Conservation (phyloP, 2,888 invertebrate species). For the Aporophyla lueneburgensis region DNA sequence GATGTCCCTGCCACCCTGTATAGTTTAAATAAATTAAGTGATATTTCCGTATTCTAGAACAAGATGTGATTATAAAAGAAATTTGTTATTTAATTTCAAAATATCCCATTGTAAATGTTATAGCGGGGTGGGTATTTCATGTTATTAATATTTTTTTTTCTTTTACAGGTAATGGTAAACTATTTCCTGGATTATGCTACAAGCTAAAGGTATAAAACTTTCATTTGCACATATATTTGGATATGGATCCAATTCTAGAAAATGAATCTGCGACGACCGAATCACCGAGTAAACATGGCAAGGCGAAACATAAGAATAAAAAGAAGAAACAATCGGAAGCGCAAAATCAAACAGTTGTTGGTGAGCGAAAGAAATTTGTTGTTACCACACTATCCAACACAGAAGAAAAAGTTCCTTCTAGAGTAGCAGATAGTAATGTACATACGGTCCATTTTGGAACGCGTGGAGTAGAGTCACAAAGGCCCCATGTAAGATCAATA, state of each 20-base stretch:
- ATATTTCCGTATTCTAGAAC: neutral
- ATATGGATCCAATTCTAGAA: conserved; percentile 89
- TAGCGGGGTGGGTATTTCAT: neutral
- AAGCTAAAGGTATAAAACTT: conserved; percentile 77
- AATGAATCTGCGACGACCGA: conserved; percentile 87
- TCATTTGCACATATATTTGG: conserved; percentile 71
- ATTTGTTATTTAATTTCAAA: too few relatives aligned
- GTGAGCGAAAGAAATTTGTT: conserved; percentile 86
- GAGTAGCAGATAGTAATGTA: conserved; percentile 82
- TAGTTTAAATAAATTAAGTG: conserved; percentile 7
- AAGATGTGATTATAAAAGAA: neutral
- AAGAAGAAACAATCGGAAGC: conserved; percentile 82
- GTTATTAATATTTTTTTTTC: conserved; percentile 62
- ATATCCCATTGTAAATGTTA: neutral
- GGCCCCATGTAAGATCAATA: conserved; percentile 87
- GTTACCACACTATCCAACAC: conserved; percentile 85
- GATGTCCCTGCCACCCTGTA: neutral
- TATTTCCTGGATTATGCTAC: conserved; percentile 80
- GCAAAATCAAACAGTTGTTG: conserved; percentile 85
- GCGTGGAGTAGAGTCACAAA: conserved; percentile 86
- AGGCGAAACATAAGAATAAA: conserved; percentile 86
- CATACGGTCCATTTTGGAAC: conserved; percentile 90
- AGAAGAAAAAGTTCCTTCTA: conserved; percentile 82
- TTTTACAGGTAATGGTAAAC: conserved; percentile 81
- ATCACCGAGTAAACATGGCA: conserved; percentile 84